Base-by-base conservation (phyloP, 2,888 invertebrate genomes). In the Amorpha juglandis region DNA sequence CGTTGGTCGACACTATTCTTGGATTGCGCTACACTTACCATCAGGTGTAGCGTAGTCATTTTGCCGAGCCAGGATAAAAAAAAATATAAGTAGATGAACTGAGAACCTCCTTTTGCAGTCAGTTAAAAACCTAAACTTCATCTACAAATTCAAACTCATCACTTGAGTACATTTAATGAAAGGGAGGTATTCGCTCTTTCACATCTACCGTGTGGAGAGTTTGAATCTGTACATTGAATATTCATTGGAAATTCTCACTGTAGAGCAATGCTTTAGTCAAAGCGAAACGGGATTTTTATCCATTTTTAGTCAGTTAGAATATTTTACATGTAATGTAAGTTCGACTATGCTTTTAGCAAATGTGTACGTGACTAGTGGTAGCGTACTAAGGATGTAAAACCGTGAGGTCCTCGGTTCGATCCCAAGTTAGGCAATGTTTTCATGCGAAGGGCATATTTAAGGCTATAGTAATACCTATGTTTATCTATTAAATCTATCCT, bases 181-280 rank as follows among this genome's bases (percentile, higher is more conserved):
- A 42, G 19, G 16, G 19, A 58, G 11, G 38, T 11, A 16, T 42
- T 12, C 11, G 16, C 58, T 53, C 33, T 8, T 55, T 55, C 58
- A 12, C 19, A 42, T 58, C 58, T 42, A 42, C 27, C 19, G 58
- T 42, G 42, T 58, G 53, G 53, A 58, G 58, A 55, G 38, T 55
- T 55, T 58, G 19, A 12, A 58, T 58, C 42, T 42, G 42, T 58
- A 42, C 19, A 58, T 58, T 58, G 58, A 58, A 58, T 58, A 58
- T 58, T 58, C 58, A 42, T 58, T 42, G 42, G 19, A 42, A 42
- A 42, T 21, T 19, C 58, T 19, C 42, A 19, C 6, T 42, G 7
- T 21, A 58, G 19, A 19, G 21, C 19, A 42, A 6, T 38, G 58
- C 42, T 58, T 19, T 21, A 14, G 42, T 58, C 19, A 58, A 42